Base-by-base conservation (phyloP, 1,140 invertebrate genomes). In the Drosophila mojavensis region DNA sequence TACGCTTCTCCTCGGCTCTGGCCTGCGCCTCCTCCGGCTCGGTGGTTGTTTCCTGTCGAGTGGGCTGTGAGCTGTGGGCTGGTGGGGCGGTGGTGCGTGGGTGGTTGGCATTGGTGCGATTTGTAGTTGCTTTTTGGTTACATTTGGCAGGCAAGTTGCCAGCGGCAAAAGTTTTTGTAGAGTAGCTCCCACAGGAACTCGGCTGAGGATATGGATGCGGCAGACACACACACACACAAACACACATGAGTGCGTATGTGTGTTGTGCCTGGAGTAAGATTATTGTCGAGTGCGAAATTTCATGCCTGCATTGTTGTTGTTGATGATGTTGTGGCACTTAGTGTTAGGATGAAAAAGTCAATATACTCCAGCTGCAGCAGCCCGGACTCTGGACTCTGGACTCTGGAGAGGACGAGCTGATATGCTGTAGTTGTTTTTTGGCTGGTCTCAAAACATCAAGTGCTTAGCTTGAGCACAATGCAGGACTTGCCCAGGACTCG, bases 211-310 rank as follows among this genome's bases (percentile, higher is more conserved):
- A 51, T 53, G 65, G 24, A 54, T 60, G 24, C 15, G 26, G 11
- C 61, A 64, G 5, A 30, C 68, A 81, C 71, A 78, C 47, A 30
- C 63, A 36, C 33, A 1, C 7, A 30, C 17, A 17, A 17, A 17
- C 28, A 30, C 28, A 30, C 7, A 36, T 36, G 36, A 11, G 43
- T 9, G 43, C 17, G 15, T 45, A n/a, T 17, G 43, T 73, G 72
- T 68, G 36, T 41, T 54, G 55, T 36, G 41, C 43, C 65, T 28
- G 24, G 58, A 59, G 76, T 65, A 60, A 85, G 84, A 80, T 72
- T 79, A 74, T 89, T 84, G 77, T 80, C 66, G 75, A 88, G 85
- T 88, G 84, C 82, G 85, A 88, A 88, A 88, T 89, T 83, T 89
- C 84, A 88, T 89, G 84, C 84, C 79, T 89, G 56, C 84, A 80